Evolutionary conservation across 2,888 invertebrate species (phyloP), one percentile per base, ranked within the genome.

Genomic region (Plusia festucae): DNA sequence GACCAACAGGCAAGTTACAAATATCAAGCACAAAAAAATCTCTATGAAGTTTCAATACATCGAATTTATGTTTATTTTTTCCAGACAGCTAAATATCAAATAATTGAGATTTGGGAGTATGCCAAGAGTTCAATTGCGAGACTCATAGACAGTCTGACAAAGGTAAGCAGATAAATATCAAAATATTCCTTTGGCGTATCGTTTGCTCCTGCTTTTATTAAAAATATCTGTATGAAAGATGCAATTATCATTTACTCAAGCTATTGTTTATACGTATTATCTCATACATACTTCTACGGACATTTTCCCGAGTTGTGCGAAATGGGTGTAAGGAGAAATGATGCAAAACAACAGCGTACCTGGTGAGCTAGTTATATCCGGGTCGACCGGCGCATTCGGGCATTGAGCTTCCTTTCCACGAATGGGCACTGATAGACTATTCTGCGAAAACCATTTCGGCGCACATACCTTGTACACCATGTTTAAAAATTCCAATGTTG

Each of bases 71-170:
- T 60, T 72, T 72, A 72, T 65, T 68, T 55, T 30, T 65, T 60
- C 68, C 57, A 51, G 15, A 51, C 57, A 64, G 51, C 46, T 64
- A 72, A 68, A 64, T 72, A 72, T 58, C 64, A n/a, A 68, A 65
- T 72, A 72, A 72, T 72, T 72, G 57, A 68, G 64, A 64, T 60
- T 65, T 68, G 72, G 72, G 57, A 55, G 57, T 55, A 57, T 13
- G 64, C 71, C 71, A 72, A 72, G 53, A 57, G 56, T 30, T 27
- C 60, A 46, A 72, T 64, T 72, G 64, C 60, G 24, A 52, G 46
- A 34, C 53, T 72, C 18, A 51, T 20, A 56, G 49, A 22, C 60
- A 44, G 20, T 54, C 16, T 55, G 58, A 58, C 22, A 22, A 22
- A 40, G 16, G 30, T 57, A 67, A 44, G 34, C 30, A 54, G 63